A percentile compares a stretch with the other conserved stretches of the same genome.
Evolutionary conservation across 1,140 invertebrate genomes (phyloP).

Genomic region (Nephila pilipes): DNA sequence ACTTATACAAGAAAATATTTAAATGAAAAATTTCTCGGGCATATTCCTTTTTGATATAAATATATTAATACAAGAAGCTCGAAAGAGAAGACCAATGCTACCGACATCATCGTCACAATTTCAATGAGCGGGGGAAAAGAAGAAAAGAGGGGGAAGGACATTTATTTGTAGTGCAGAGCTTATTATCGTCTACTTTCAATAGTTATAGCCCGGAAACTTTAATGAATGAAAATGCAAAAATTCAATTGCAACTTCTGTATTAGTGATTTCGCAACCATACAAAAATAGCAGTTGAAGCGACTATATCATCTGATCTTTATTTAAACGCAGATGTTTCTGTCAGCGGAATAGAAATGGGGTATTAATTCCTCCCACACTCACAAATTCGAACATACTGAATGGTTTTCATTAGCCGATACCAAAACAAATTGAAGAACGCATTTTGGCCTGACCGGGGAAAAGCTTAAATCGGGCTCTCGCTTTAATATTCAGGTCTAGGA

Average conservation of each 20-base stretch:
- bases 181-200: too few species aligned
- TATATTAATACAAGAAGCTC: too few species aligned
- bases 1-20: too few species aligned
- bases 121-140: too few species aligned
- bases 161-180: too few species aligned
- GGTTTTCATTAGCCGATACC: constrained; percentile 25
- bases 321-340: constrained; percentile 30
- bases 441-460: not conserved
- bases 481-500: constrained; percentile 62
- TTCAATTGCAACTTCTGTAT: not conserved
- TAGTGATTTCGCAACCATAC: not conserved
- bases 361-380: not conserved
- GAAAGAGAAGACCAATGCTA: too few species aligned
- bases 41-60: too few species aligned
- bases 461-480: not conserved
- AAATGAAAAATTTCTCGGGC: too few species aligned
- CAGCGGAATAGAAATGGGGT: not conserved
- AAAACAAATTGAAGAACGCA: constrained; percentile 3
- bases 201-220: not conserved
- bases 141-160: too few species aligned
- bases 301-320: not conserved
- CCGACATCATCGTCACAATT: too few species aligned
- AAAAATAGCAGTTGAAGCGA: not conserved
- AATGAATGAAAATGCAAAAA: not conserved
- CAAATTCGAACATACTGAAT: not conserved